These are phyloP conservation scores for Suricata suricatta DNA, from an alignment of 2,113 vertebrate species.

Conservation along the genomic window DNA sequence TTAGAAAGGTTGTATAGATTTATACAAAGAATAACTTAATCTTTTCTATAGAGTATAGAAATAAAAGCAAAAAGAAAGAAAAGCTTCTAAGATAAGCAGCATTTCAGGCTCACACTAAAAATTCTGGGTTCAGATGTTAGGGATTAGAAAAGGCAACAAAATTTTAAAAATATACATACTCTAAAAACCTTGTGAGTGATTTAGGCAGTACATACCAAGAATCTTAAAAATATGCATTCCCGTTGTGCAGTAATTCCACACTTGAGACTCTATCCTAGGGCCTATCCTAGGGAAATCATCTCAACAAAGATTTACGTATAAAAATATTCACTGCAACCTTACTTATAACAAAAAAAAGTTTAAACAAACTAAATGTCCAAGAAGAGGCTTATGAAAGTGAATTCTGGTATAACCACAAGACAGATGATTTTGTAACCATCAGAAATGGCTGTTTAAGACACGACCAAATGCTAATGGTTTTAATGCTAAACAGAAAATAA, in stretches of 20 bases:
- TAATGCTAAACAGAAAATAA: conserved; percentile 53
- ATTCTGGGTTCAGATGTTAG: background rate
- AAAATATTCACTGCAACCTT: conserved; percentile 36
- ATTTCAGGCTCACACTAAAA: conserved; percentile 51
- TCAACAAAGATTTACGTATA: conserved; percentile 22
- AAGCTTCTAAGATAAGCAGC: conserved; percentile 32
- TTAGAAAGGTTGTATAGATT: background rate
- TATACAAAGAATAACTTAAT: conserved; percentile 27
- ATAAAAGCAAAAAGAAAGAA: background rate
- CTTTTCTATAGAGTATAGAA: background rate
- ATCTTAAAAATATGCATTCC: conserved; percentile 5
- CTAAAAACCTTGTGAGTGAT: background rate
- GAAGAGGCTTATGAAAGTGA: conserved; percentile 31
- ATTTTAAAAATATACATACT: background rate
- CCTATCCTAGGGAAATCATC: background rate
- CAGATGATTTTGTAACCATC: background rate
- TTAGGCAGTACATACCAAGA: background rate
- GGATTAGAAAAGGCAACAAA: conserved; percentile 26
- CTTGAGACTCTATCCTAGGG: background rate
- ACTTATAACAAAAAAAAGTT: conserved; percentile 42
- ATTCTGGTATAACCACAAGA: background rate
- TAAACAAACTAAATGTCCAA: conserved; percentile 44
- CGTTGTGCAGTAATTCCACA: background rate
- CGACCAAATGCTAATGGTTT: conserved; percentile 34
- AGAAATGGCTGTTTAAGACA: conserved; percentile 42